Conservation (phyloP, 2,888 invertebrate genomes). For the Zaprionus bogoriensis region DNA sequence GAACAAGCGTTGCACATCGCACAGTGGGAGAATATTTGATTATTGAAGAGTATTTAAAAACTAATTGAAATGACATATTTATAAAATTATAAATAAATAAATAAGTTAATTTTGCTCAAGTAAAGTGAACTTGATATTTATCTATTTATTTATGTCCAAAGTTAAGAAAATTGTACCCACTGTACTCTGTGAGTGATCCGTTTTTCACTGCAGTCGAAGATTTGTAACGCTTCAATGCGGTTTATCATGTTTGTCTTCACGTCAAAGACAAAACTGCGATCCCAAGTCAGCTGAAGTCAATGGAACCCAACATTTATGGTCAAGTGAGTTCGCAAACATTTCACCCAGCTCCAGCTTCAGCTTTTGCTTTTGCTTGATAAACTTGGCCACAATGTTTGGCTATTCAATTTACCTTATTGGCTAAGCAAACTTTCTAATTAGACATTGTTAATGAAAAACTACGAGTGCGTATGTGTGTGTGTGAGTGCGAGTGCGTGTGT, state of each 20-base stretch:
- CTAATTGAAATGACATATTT: not conserved
- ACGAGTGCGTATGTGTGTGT: not conserved
- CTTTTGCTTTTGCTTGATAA: constrained; percentile 32
- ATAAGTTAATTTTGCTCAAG: not conserved
- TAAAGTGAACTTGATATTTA: not conserved
- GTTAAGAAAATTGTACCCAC: not conserved
- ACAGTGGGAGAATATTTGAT: not conserved
- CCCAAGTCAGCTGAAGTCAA: constrained; percentile 19
- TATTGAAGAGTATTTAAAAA: not conserved
- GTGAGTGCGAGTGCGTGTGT: constrained; percentile 9
- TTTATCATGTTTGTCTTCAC: constrained; percentile 39
- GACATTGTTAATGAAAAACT: constrained; percentile 28
- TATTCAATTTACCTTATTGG: constrained; percentile 60
- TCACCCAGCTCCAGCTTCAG: constrained; percentile 44
- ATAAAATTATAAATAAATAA: too few relatives aligned
- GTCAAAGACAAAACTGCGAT: constrained; percentile 35
- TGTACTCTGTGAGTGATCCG: constrained; percentile 43
- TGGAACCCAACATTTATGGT: constrained; percentile 55
- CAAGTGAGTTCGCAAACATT: constrained; percentile 70
- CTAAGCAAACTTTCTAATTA: constrained; percentile 68
- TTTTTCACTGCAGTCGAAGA: constrained; percentile 52
- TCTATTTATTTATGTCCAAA: not conserved
- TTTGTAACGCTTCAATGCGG: constrained; percentile 66
- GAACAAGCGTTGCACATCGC: not conserved
- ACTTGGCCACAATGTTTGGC: constrained; percentile 38